Base-by-base conservation (phyloP, 2,797 vertebrate genomes). In the Ctenopoma multispine region DNA sequence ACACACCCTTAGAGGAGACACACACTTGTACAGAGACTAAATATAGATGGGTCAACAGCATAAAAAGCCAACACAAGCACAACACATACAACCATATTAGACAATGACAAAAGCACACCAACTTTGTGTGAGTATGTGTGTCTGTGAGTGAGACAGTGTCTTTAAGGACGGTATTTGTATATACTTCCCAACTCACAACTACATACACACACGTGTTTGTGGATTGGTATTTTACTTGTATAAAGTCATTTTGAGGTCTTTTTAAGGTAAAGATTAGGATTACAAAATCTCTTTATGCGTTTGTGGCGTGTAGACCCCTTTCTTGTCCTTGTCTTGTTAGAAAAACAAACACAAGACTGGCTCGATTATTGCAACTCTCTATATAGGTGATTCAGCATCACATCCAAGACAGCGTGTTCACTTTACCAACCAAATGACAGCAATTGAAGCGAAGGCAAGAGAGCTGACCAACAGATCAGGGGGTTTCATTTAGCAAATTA, bases 11-110 rank as follows among this genome's bases (percentile, higher is more conserved):
- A 50, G 24, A 15, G 44, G 46, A 77, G 6, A 47, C 2, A 51
- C 51, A 67, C 63, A 59, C 41, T 55, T 56, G 36, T 41, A 34
- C 59, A 66, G 61, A 63, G 82, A 88, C 68, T 92, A 94, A 94
- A 95, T 92, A 94, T 95, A 94, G 80, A 20, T 46, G 27, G 49
- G 74, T 81, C 53, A 63, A 72, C 91, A 89, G 89, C 84, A 78
- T 49, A 84, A 57, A 27, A 69, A 87, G 59, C 83, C 87, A 89
- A 88, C 90, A 90, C 88, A 91, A 89, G 76, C 55, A 65, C 59
- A 77, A 86, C 85, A 88, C 91, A 92, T 91, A 90, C 91, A 85
- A 62, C 74, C 89, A 80, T 88, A 89, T 90, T 83, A 86, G 87
- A 72, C 31, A 46, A 40, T 1, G 41, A 82, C 54, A 72, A 55